Evolutionary conservation across 2,888 invertebrate genomes (phyloP), one percentile per base, ranked within the genome.

Genomic region (Drosophila formosana): DNA sequence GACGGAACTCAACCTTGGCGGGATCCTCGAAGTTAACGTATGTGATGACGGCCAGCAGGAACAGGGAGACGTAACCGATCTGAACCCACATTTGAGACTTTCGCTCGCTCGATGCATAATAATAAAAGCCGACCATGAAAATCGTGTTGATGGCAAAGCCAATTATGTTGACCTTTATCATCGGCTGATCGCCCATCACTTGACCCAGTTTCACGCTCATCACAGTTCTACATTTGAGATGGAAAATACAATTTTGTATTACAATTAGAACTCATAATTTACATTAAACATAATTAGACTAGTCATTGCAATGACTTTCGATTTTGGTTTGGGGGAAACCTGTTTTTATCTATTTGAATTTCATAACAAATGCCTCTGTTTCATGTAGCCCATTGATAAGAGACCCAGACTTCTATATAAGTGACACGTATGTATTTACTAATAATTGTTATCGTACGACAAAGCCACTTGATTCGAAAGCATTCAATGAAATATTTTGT

Each of bases 131-230:
- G 70, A 93, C 73, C 66, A 95, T 91, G 90, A 97, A 98, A 3
- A 94, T 68, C 2, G 94, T 89, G 91, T 96, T 97, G 55, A 96
- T 92, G 0, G 94, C 92, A 67, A 96, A 93, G 71, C 97, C 97
- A 84, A 95, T 94, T 53, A 96, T 89, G 92, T 97, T 98, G 23
- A 97, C 96, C 87, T 94, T 94, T 51, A 96, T 95, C 95, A 97
- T 96, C 0, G 95, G 95, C 75, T 93, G 92, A 89, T 98, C 97
- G 50, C 94, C 93, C 68, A 97, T 93, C 47, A 97, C 93, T 75
- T 94, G 92, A 18, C 96, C 96, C 92, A 96, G 96, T 88, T 96
- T 95, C 69, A 97, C 93, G 94, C 96, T 96, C 64, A 97, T 93
- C 45, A 95, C 91, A 60, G 95, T 95, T 93, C 97, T 97, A 71